Evolutionary conservation across 2,113 vertebrate genomes (phyloP), one percentile per base, ranked within the genome.

Genomic region (Plecotus auritus): DNA sequence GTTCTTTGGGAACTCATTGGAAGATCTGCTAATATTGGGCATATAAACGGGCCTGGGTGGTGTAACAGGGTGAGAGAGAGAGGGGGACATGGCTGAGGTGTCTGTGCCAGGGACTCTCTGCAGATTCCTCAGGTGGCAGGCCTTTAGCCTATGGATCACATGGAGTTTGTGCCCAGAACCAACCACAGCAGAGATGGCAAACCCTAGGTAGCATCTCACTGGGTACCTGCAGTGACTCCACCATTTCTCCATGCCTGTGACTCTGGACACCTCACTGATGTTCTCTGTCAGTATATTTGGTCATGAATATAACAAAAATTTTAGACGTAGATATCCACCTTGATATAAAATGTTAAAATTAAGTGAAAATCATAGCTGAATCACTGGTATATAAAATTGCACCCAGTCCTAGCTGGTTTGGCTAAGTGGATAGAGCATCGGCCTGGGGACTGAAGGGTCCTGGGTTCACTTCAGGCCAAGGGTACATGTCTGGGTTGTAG

Each of bases 1-100:
- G 11, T 9, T 78, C 67, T 47, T 5, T 17, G 49, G 61, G 40
- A 64, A 35, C 13, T 22, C n/a, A 35, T 4, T 20, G 51, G 18
- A 70, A 54, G 37, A 66, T 22, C 30, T 64, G 77, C 49, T 82
- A 3, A 45, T 10, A 26, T 8, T 4, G 32, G 76, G 4, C 16
- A 18, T 42, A 12, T 14, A 37, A 26, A 8, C 1, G 9, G 47
- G 49, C 42, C 67, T 94, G 26, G 32, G 11, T 42, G 16, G 7
- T 14, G 7, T 17, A 12, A 7, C 11, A n/a, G 51, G 59, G 23
- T 2, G 28, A 30, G 42, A 35, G 7, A 37, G 51, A 49, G 9
- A 10, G 3, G 14, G 3, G 5, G 26, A 20, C 7, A 9, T 3
- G 70, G 6, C 9, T 5, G 13, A n/a, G 82, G 14, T 1, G 8